Base-by-base conservation (phyloP, 2,797 vertebrate genomes). In the Podarcis lilfordi region DNA sequence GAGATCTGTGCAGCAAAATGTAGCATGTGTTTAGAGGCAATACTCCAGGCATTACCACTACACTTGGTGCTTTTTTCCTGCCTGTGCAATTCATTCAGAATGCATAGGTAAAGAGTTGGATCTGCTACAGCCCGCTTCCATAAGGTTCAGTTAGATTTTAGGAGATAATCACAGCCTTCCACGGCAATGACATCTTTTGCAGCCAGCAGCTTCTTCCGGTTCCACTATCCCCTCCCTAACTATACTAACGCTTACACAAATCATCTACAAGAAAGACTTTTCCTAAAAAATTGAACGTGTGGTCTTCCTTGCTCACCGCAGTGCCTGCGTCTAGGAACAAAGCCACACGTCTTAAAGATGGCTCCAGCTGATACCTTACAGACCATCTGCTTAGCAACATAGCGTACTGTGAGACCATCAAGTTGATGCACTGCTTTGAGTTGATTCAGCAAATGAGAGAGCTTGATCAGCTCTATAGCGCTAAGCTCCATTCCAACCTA, bases 311-410 rank as follows among this genome's bases (percentile, higher is more conserved):
- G 5, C 25, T 29, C 76, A 25, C 64, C 0, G 0, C 17, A 85
- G 81, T 5, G 82, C 27, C 25, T 3, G 85, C 2, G 86, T 61
- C 23, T 50, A 86, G 84, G 23, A 91, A 88, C 84, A 86, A 91
- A 85, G 71, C 19, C 80, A 77, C 11, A 23, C 0, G 8, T 2
- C 64, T 68, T 32, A 43, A 79, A 81, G 86, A 80, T 43, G 43
- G 32, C n/a, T 32, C 32, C 78, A 89, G 35, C 32, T 89, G 84
- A 55, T 72, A 66, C 9, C 61, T 10, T 88, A 59, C 1, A n/a
- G 45, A 88, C 29, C 35, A 90, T 75, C 74, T 90, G 81, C 85
- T 86, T 90, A 91, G 77, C 74, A 88, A 81, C 75, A 90, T 9
- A 66, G 55, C 1, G 3, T 80, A 87, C 87, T 35, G 88, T 10